Base-by-base conservation (phyloP, 2,888 invertebrate genomes). In the Chesias legatella region DNA sequence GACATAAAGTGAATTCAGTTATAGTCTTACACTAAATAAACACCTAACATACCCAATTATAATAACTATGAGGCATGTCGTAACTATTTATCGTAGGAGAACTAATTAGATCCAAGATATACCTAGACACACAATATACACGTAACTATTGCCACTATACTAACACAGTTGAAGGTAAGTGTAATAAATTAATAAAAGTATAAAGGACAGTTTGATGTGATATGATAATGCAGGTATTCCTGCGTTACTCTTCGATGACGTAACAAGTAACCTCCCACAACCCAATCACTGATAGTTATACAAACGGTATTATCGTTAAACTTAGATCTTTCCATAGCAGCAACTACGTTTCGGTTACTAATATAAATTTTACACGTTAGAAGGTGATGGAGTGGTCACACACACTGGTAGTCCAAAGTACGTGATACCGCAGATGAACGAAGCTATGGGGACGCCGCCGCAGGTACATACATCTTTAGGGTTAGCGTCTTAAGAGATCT, bases 351-450 rank as follows among this genome's bases (percentile, higher is more conserved):
- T n/a, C n/a, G 1, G 4, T 8, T n/a, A 29, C 30, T 39, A 32
- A 42, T 26, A 26, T 20, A 24, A 30, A 10, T 36, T 47, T 28
- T 48, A 26, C 36, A 11, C 10, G 30, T 48, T 72, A 85, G 86
- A 85, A 69, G 82, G 81, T 51, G 85, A 84, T 45, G 79, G 82
- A 61, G 80, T 79, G 64, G 72, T 65, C 60, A 62, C 73, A 62
- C 64, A 63, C 44, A 64, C 72, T 33, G 81, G 76, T 54, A 82
- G 84, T 63, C 80, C 83, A 48, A 83, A 84, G 73, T 82, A 72
- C 66, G 62, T 80, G 65, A 67, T 79, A 43, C 73, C 75, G 29
- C 78, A 70, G 63, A 74, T 81, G 75, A 68, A 63, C 51, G 82
- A 82, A 38, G 73, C 71, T 31, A 67, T 81, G 56, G 77, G 64